Evolutionary conservation across 2,113 vertebrate species (phyloP), one percentile per base, ranked within the genome.

Genomic region (Mastomys coucha): DNA sequence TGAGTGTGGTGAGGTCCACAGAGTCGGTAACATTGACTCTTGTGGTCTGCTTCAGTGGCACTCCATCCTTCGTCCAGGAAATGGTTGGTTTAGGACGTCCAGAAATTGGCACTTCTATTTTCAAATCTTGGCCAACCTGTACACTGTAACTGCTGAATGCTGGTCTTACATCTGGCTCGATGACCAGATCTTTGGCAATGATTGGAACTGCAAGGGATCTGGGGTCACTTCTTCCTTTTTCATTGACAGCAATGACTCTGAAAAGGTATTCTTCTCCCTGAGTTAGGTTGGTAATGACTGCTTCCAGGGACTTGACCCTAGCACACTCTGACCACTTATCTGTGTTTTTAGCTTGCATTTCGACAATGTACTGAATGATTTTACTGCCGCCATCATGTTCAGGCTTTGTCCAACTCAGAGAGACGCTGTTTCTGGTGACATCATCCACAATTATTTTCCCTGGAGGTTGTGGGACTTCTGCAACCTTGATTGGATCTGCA

Each of bases 361-460:
- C 99, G 69, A 99, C 99, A 96, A 99, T 98, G 93, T 99, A 99
- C 84, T 99, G 99, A 80, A 99, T 97, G 49, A 99, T 99, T 99
- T 99, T 99, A 98, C 99, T 99, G 88, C 99, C 99, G 88, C 99
- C 99, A 95, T 99, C 99, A 98, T 99, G 99, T 96, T 99, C 99
- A 78, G 99, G 99, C 97, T 99, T 99, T 97, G 99, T 99, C 99
- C 99, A 99, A 91, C 99, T 99, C 98, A 99, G 97, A 0, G 99
- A 99, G 75, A 99, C 99, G 96, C 99, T 99, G 96, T 99, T 99
- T 98, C 99, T 99, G 8, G 99, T 99, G 95, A 99, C 99, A 94
- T 99, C 99, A 96, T 99, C 99, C 97, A 99, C 99, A 97, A 97
- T 99, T 98, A 99, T 98, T 98, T 99, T 99, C 97, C 99, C 99